Evolutionary conservation across 2,113 vertebrate species (phyloP).

Genomic region (Corydoras sp.): DNA sequence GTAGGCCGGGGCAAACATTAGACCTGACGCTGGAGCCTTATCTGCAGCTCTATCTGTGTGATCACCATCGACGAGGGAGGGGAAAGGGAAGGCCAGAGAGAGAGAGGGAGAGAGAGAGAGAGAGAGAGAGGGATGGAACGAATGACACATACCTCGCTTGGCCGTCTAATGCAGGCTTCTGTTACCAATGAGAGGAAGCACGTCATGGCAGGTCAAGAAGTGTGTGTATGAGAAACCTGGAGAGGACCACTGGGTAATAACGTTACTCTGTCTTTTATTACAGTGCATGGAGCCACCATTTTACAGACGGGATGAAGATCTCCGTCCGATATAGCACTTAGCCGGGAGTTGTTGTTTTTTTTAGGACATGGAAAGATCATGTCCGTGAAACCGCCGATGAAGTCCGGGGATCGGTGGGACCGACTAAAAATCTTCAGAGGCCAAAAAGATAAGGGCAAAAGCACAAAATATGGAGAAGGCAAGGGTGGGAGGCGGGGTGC

Average conservation of each 20-base stretch:
- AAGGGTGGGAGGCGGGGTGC: conserved; percentile 45
- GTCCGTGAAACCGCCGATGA: conserved; percentile 19
- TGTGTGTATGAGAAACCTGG: conserved; percentile 12
- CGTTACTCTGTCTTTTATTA: conserved; percentile 18
- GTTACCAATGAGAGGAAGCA: conserved; percentile 48
- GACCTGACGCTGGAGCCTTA: conserved; percentile 34
- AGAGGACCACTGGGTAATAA: conserved; percentile 20
- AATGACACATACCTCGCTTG: conserved; percentile 53
- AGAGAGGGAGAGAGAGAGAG: conserved; percentile 16
- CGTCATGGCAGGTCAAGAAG: conserved; percentile 27
- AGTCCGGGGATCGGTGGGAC: not conserved
- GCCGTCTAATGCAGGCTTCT: conserved; percentile 46
- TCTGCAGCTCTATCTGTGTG: conserved; percentile 43
- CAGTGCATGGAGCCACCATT: not conserved
- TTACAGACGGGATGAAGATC: conserved; percentile 1
- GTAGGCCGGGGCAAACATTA: conserved; percentile 29
- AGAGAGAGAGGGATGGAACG: conserved; percentile 40
- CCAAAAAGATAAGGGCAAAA: conserved; percentile 4
- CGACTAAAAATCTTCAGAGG: not conserved
- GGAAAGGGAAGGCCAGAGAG: not conserved
- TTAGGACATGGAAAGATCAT: conserved; percentile 1
- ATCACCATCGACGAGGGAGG: conserved; percentile 26
- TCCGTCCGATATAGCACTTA: not conserved
- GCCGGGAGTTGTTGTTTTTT: too few relatives aligned
- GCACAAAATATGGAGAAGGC: conserved; percentile 5